Conservation (phyloP, 1,140 invertebrate genomes). For the Calosoma granatense region DNA sequence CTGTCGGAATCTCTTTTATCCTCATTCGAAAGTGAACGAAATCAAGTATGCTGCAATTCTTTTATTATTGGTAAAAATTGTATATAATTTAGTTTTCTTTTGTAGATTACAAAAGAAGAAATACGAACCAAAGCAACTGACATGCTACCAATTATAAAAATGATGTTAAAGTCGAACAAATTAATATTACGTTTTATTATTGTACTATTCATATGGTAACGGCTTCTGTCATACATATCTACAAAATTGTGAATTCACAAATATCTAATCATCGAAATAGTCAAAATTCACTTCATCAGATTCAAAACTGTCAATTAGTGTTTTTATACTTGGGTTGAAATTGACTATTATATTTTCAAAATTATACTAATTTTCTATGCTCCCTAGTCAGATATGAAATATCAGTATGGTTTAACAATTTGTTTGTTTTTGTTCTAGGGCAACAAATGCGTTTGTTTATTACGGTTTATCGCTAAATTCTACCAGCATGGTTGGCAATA, state of each 20-base stretch:
- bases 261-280: too few species aligned
- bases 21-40: conserved; percentile 21
- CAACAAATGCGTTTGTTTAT: conserved; percentile 57
- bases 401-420: too few species aligned
- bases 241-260: too few species aligned
- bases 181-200: conserved; percentile 36
- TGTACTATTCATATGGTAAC: conserved; percentile 43
- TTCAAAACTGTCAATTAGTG: too few species aligned
- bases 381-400: too few species aligned
- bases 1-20: conserved; percentile 37
- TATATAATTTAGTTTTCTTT: neutral
- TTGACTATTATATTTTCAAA: too few species aligned
- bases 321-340: too few species aligned
- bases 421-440: conserved; percentile 38
- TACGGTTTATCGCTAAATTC: conserved; percentile 63
- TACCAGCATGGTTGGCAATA: conserved; percentile 52
- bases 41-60: conserved; percentile 17
- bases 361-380: too few species aligned
- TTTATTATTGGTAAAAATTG: neutral
- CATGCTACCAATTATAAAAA: conserved; percentile 32
- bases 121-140: conserved; percentile 15
- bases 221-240: conserved; percentile 22
- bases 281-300: too few species aligned
- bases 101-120: conserved; percentile 6
- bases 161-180: conserved; percentile 37